phyloP scores from a whole-genome alignment of 2,113 vertebrate genomes.

The Scomber scombrus region DNA sequence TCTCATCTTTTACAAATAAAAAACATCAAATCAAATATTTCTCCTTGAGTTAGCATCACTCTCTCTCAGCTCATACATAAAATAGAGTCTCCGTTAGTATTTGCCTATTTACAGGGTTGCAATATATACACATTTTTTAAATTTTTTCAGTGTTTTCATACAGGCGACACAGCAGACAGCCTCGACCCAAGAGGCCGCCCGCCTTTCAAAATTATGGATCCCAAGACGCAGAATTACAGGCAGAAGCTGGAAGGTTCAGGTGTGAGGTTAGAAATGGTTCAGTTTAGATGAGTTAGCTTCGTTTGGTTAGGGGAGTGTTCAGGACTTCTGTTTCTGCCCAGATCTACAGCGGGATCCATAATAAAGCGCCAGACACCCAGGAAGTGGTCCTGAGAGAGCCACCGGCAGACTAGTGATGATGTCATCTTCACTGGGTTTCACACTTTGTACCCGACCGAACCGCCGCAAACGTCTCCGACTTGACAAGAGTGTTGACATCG shows the following conservation, averaged over 20 bases:
- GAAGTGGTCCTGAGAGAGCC: constrained; percentile 78
- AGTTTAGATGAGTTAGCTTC: not conserved
- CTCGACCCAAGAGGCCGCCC: constrained; percentile 51
- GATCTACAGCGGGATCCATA: constrained; percentile 17
- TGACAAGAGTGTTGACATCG: not conserved
- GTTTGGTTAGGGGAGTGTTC: not conserved
- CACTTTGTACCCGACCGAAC: constrained; percentile 19
- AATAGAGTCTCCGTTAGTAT: constrained; percentile 86
- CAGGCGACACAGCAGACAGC: constrained; percentile 50
- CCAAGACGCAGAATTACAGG: constrained; percentile 23
- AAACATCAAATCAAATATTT: constrained; percentile 72
- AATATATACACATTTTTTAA: constrained; percentile 66
- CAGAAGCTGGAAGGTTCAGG: constrained; percentile 1
- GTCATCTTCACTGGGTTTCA: constrained; percentile 63
- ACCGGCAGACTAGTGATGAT: constrained; percentile 60
- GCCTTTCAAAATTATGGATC: constrained; percentile 3
- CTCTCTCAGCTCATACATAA: constrained; percentile 80
- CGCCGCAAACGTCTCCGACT: not conserved
- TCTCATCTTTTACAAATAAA: constrained; percentile 67
- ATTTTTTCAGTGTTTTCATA: constrained; percentile 53
- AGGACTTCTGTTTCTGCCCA: constrained; percentile 4
- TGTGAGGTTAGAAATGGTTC: too few relatives aligned
- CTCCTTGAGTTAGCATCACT: constrained; percentile 71
- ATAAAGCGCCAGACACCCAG: constrained; percentile 55
- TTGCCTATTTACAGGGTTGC: constrained; percentile 82